Evolutionary conservation across 2,888 invertebrate species (phyloP), one percentile per base, ranked within the genome.

Genomic region (Pedicia rivosa): DNA sequence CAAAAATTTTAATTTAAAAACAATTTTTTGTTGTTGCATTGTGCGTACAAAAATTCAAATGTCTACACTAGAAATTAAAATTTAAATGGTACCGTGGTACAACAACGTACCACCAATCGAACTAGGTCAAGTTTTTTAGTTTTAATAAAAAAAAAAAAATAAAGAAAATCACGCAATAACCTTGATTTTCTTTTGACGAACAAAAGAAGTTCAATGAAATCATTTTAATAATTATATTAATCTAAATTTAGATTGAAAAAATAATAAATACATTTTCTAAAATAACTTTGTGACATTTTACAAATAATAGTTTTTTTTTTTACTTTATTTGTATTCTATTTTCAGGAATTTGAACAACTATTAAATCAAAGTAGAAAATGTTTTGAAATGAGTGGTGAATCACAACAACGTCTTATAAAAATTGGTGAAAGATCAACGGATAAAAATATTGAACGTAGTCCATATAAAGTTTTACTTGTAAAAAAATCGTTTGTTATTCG

Each of bases 371-470:
- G 46, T 35, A 31, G 37, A 39, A 41, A 40, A 35, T 42, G 40
- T 37, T 43, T 44, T 22, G 19, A 31, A 20, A 8, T 42, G 4
- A 43, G 46, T 26, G 41, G 40, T 38, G 38, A 41, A 25, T 16
- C 43, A 10, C 44, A 44, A 19, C 32, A 19, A 16, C 39, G 35
- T 27, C 26, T 46, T 10, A 40, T 36, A 16, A 41, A 34, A 20
- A 37, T 43, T 31, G 38, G 40, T 16, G 35, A 37, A 14, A 36
- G 36, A 26, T 41, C 43, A 20, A 35, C 36, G 2, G 42, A 43
- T 36, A 59, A 57, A 46, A 57, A 57, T 46, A 50, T 58, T 33
- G 55, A 59, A 42, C 48, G 59, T 5, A 59, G 56, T 44, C 55
- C 59, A 4, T 59, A 59, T 38, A 59, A 57, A 46, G 51, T 52